These are phyloP conservation scores for Himalopsyche tibetana DNA, from an alignment of 2,888 invertebrate species.

Conservation along the genomic window DNA sequence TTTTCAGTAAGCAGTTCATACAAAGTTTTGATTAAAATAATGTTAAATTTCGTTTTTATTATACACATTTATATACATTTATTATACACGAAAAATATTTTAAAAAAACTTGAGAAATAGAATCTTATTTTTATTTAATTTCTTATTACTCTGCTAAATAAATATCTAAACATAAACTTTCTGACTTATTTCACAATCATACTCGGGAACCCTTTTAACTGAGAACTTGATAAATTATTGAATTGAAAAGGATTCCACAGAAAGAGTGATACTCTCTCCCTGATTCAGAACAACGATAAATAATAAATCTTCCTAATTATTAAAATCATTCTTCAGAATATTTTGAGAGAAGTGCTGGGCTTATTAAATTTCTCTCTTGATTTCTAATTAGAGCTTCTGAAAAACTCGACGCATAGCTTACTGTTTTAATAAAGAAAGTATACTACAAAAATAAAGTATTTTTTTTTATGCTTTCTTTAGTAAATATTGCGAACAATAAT, in stretches of 20 bases:
- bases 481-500: too few species aligned
- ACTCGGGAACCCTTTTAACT: not conserved
- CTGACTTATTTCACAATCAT: not conserved
- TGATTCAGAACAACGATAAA: not conserved
- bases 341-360: not conserved
- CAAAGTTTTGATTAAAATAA: too few species aligned
- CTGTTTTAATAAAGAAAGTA: too few species aligned
- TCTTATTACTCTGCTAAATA: too few species aligned
- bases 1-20: too few species aligned
- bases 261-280: not conserved
- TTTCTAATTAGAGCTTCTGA: not conserved
- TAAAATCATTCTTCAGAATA: constrained; percentile 8
- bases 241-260: constrained; percentile 9
- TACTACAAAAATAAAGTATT: too few species aligned
- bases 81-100: too few species aligned
- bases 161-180: not conserved
- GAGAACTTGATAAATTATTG: not conserved
- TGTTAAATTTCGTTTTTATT: too few species aligned
- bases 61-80: too few species aligned
- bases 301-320: not conserved
- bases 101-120: too few species aligned
- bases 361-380: not conserved
- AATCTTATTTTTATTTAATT: too few species aligned
- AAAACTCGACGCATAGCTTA: not conserved
- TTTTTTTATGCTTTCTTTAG: too few species aligned